Conservation (phyloP, 2,113 vertebrate genomes). For the Columba janthina region DNA sequence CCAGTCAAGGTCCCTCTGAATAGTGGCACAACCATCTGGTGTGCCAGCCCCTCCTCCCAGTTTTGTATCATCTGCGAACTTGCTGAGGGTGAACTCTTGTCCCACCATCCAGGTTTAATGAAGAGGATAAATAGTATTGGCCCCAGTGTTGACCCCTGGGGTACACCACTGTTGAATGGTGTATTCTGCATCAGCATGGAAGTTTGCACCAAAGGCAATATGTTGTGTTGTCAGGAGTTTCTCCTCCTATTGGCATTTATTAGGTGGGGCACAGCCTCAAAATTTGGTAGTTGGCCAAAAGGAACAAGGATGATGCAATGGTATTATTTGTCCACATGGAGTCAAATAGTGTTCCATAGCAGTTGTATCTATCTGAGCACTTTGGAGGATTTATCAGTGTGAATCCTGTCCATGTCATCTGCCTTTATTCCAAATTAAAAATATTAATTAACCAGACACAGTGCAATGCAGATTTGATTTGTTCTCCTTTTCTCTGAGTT, state of each 20-base stretch:
- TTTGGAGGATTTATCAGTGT: neutral
- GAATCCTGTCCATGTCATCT: neutral
- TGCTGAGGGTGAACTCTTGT: neutral
- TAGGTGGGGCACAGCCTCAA: accelerated
- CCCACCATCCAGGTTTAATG: conserved; percentile 20
- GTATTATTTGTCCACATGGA: neutral
- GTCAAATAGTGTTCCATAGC: neutral
- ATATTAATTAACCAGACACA: neutral
- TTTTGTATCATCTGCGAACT: neutral
- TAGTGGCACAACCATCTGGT: conserved; percentile 26
- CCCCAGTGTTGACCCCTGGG: neutral
- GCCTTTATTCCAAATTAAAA: neutral
- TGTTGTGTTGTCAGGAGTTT: neutral
- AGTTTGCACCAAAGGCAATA: neutral
- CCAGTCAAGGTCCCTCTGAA: neutral
- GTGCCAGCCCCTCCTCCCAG: conserved; percentile 18
- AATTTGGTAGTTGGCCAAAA: neutral
- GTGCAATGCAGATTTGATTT: neutral
- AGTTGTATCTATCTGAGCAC: neutral
- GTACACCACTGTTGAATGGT: neutral
- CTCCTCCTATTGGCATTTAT: neutral
- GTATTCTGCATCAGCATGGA: neutral
- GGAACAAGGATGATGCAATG: neutral
- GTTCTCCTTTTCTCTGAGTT: neutral
- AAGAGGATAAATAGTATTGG: conserved; percentile 7